These are phyloP conservation scores for Zophobas atratus DNA, from an alignment of 1,140 invertebrate species.

Conservation along the genomic window DNA sequence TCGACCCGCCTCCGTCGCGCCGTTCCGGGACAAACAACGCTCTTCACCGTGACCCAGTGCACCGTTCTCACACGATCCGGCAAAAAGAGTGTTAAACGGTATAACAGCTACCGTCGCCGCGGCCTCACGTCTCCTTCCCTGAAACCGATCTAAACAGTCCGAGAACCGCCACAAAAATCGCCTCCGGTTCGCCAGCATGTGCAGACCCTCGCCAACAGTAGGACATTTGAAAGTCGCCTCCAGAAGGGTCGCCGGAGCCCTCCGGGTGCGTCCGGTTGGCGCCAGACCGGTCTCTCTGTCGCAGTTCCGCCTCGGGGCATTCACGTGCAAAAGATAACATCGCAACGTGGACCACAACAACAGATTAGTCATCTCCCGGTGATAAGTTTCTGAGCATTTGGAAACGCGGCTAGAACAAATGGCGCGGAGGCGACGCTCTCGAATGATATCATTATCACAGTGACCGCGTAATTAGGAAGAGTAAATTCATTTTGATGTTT, in stretches of 20 bases:
- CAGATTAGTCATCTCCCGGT: slow-evolving; percentile 43
- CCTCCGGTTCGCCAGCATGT: neutral
- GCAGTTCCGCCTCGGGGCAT: slow-evolving; percentile 35
- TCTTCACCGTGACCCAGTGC: slow-evolving; percentile 3
- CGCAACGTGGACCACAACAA: slow-evolving; percentile 28
- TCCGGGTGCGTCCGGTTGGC: slow-evolving; percentile 44
- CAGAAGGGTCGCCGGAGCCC: slow-evolving; percentile 42
- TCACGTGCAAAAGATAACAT: slow-evolving; percentile 50
- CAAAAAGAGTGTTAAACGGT: slow-evolving; percentile 36
- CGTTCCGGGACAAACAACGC: neutral
- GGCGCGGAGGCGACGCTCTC: too few relatives aligned
- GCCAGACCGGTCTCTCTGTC: slow-evolving; percentile 47
- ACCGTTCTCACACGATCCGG: slow-evolving; percentile 18
- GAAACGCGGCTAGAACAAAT: neutral
- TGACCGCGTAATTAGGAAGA: too few relatives aligned
- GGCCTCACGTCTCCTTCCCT: slow-evolving; percentile 2
- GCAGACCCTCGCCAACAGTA: slow-evolving; percentile 7
- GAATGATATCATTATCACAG: too few relatives aligned
- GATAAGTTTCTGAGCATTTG: slow-evolving; percentile 23
- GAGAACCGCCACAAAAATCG: slow-evolving; percentile 1
- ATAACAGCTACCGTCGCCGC: neutral
- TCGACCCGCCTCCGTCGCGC: neutral
- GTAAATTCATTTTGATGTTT: too few relatives aligned
- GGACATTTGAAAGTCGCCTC: slow-evolving; percentile 44
- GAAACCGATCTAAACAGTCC: neutral